Evolutionary conservation across 2,888 invertebrate species (phyloP).

Genomic region (Andrena praecox): DNA sequence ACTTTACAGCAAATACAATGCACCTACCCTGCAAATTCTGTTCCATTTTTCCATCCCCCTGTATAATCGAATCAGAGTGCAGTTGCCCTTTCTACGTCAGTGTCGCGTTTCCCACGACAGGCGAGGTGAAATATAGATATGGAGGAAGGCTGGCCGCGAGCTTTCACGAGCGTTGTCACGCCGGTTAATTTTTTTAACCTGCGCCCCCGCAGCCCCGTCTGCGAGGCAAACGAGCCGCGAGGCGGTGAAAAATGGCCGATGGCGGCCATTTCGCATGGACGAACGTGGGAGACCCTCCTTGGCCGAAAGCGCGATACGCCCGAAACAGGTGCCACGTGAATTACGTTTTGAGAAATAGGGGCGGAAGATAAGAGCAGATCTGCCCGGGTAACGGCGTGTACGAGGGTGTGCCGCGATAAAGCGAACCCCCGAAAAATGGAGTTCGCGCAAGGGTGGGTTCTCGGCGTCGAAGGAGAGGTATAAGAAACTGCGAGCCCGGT

Average conservation of each 20-base stretch:
- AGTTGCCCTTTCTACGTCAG: neutral
- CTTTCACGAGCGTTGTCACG: constrained; percentile 27
- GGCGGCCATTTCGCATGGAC: constrained; percentile 33
- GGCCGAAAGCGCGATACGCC: constrained; percentile 19
- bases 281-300: neutral
- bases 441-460: neutral
- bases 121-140: constrained; percentile 38
- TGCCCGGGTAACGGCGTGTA: neutral
- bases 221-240: constrained; percentile 32
- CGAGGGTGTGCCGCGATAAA: constrained; percentile 23
- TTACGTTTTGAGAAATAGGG: constrained; percentile 58
- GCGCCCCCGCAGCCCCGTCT: neutral
- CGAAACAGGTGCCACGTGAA: constrained; percentile 54
- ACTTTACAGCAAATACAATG: too few relatives aligned
- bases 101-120: constrained; percentile 1
- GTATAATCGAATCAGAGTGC: neutral
- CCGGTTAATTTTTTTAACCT: constrained; percentile 59
- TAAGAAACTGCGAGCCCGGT: neutral
- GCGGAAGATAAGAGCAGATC: constrained; percentile 40
- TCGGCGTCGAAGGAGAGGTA: neutral
- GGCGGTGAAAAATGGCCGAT: constrained; percentile 35
- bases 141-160: neutral
- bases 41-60: neutral
- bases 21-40: too few relatives aligned
- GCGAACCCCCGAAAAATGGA: constrained; percentile 28